Evolutionary conservation across 35 echinoderm and acorn worm genomes (phyloP), one percentile per base, ranked within the genome.

Genomic region (Ophioderma brevispina): DNA sequence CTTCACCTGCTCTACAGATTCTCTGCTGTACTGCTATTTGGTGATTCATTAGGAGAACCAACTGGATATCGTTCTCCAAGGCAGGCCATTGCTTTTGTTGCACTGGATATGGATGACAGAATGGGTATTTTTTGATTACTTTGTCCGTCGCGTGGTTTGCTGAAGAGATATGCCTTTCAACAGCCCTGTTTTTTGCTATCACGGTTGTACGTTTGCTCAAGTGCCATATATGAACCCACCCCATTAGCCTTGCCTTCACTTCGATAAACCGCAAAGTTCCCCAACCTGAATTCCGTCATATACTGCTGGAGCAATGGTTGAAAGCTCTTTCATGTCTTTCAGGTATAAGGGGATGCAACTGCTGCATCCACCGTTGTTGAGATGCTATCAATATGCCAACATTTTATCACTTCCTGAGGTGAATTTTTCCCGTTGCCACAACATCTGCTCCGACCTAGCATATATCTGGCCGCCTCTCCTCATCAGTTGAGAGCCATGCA

Each of bases 131-230:
- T n/a, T n/a, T n/a, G n/a, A n/a, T n/a, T n/a, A n/a, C n/a, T n/a
- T n/a, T n/a, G n/a, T n/a, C n/a, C n/a, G n/a, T n/a, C n/a, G n/a
- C n/a, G n/a, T n/a, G n/a, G n/a, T n/a, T n/a, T n/a, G n/a, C n/a
- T n/a, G n/a, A n/a, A n/a, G n/a, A n/a, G n/a, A n/a, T n/a, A n/a
- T n/a, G 17, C 23, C 8, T 87, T 77, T 75, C 17, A 25, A 56
- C 33, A 87, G 75, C 35, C 76, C 86, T 14, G 39, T n/a, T n/a
- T 32, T 33, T 70, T 88, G 78, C 86, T 32, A 78, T 88, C 13
- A 52, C 86, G 36, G 64, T 88, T 78, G 86, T 88, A 88, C n/a
- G 70, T 88, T 36, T 88, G 86, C 38, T 88, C 70, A 1, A 88
- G 39, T 0, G 75, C 37, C 86, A 88, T 78, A 32, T 88, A 38